phyloP scores from a whole-genome alignment of 2,888 invertebrate species.

The Adineta ricciae region DNA sequence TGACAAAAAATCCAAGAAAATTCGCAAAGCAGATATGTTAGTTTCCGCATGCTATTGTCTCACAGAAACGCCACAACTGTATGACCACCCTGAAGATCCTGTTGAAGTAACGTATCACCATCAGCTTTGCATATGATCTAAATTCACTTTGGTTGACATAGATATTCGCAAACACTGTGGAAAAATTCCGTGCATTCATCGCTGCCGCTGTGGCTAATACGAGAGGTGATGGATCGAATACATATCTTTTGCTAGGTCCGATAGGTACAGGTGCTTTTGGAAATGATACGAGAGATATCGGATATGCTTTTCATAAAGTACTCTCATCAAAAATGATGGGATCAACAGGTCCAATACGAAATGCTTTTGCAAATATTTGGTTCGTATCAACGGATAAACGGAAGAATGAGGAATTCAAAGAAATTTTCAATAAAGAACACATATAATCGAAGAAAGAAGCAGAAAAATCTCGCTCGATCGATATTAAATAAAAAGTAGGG shows the following conservation, averaged over 20 bases:
- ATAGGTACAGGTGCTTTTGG: not conserved
- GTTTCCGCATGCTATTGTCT: not conserved
- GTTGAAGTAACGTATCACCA: too few species aligned
- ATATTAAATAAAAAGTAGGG: too few species aligned
- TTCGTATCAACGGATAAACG: not conserved
- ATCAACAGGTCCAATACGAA: not conserved
- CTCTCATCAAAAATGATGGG: not conserved
- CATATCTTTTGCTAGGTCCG: not conserved
- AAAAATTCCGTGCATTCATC: not conserved
- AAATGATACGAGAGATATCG: not conserved
- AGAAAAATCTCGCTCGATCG: too few species aligned
- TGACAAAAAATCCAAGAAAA: not conserved
- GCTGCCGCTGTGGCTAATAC: slow-evolving; percentile 4
- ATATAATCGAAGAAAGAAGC: too few species aligned
- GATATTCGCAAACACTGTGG: not conserved
- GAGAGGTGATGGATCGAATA: not conserved
- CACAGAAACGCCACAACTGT: not conserved
- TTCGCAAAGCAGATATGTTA: not conserved
- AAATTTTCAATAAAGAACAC: too few species aligned
- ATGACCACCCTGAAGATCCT: not conserved
- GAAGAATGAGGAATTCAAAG: not conserved
- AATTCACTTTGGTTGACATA: not conserved
- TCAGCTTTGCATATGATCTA: not conserved
- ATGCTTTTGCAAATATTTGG: not conserved
- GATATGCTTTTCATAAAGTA: not conserved